phyloP scores from a whole-genome alignment of 2,888 invertebrate species.

The Therioaphis trifolii region DNA sequence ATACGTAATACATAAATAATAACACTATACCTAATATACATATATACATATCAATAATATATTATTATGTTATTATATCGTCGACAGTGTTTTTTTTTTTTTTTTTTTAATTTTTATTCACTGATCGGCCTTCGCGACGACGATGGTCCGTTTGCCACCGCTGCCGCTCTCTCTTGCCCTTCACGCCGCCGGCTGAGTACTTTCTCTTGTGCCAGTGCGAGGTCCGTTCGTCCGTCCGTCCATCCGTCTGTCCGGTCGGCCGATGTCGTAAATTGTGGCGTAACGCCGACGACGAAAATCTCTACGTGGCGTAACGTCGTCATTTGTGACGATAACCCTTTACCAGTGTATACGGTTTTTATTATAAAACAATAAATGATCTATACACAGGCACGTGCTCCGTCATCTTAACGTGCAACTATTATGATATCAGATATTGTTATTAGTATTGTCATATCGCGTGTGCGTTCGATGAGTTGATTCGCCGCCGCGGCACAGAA shows the following conservation, averaged over 20 bases:
- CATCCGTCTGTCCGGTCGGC: neutral
- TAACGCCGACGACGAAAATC: neutral
- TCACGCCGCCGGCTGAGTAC: neutral
- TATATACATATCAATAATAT: too few relatives aligned
- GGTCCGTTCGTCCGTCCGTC: neutral
- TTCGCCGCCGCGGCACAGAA: too few relatives aligned
- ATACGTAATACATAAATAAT: too few relatives aligned
- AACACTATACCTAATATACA: too few relatives aligned
- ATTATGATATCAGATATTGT: neutral
- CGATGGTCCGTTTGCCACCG: neutral
- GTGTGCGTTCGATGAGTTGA: too few relatives aligned
- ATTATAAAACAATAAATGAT: too few relatives aligned
- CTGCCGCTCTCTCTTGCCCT: constrained; percentile 22
- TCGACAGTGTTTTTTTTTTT: too few relatives aligned
- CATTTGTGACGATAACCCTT: neutral
- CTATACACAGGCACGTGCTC: neutral
- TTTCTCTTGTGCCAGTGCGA: neutral
- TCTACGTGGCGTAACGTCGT: neutral
- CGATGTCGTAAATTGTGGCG: too few relatives aligned
- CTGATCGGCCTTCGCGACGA: constrained; percentile 35
- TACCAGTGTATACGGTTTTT: too few relatives aligned
- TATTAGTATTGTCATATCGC: too few relatives aligned
- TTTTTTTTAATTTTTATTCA: constrained; percentile 6
- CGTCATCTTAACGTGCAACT: too few relatives aligned
- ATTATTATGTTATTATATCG: too few relatives aligned